Evolutionary conservation across 92 coral and sea anemone genomes (phyloP), one percentile per base, ranked within the genome.

Genomic region (Metridium senile): DNA sequence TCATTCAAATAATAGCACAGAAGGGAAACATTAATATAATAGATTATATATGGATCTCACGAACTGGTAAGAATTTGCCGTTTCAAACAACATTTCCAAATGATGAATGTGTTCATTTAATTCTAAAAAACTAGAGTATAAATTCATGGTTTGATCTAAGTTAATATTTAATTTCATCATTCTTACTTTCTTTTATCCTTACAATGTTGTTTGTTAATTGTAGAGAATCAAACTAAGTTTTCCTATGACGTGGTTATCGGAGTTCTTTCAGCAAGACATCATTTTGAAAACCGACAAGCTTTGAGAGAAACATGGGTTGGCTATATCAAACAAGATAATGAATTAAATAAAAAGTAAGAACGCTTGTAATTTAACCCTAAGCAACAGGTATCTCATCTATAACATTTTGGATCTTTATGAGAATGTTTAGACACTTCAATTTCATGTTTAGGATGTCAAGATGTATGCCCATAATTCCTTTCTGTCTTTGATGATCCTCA

Each of bases 261-360:
- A n/a, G 65, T 94, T 20, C 90, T 94, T 25, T 94, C 98, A 20
- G 92, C 97, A 2, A 84, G 94, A 33, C 82, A 90, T n/a, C 90
- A 94, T 76, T 82, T 74, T 80, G 90, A 91, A 34, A 80, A 79
- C 27, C 83, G 98, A 56, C 85, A 91, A 21, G 91, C 89, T 58
- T 84, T 94, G 30, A 73, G 98, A 59, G 76, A 82, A 27, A 84
- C 98, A 68, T 94, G 98, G 98, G 91, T 89, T 79, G 98, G 98
- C 23, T 58, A 94, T 73, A 74, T 77, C 54, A 74, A 85, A 34
- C 72, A 66, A 19, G 66, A 77, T 23, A 21, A 46, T 31, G 8
- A 53, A 33, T 53, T 84, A 68, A 72, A 84, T 8, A 61, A 57
- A 47, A 88, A 82, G 92, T 88, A 67, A 61, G 21, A 9, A 31